phyloP scores from a whole-genome alignment of 2,797 vertebrate genomes.

The Tragelaphus eurycerus region DNA sequence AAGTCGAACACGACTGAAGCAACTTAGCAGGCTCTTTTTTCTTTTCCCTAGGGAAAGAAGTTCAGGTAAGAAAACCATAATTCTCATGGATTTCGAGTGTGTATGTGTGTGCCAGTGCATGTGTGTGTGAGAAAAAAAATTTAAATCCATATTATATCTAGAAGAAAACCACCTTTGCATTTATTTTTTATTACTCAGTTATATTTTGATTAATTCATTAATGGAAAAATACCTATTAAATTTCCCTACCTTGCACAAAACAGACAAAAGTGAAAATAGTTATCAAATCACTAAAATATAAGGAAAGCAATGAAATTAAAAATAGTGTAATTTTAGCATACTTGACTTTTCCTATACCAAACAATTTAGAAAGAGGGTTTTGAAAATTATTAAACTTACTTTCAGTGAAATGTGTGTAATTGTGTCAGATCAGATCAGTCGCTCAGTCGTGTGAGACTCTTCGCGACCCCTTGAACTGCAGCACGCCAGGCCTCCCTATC shows the following conservation, averaged over 20 bases:
- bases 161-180: not conserved
- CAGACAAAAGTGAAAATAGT: not conserved
- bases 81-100: not conserved
- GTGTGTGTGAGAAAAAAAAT: not conserved
- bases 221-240: not conserved
- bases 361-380: not conserved
- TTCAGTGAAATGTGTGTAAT: not conserved
- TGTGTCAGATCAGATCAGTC: no score
- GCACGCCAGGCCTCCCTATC: no score
- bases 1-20: no score
- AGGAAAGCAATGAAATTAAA: not conserved
- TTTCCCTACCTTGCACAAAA: not conserved
- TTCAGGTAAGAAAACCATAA: not conserved
- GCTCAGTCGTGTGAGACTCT: no score
- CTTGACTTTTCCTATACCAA: not conserved
- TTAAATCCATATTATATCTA: not conserved
- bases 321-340: not conserved
- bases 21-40: not conserved
- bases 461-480: no score
- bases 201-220: constrained; percentile 22
- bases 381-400: not conserved
- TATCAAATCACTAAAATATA: not conserved
- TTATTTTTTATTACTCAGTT: not conserved
- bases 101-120: fast-evolving
- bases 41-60: not conserved